Conservation (phyloP, 2,888 invertebrate genomes). For the Incurvaria masculella region DNA sequence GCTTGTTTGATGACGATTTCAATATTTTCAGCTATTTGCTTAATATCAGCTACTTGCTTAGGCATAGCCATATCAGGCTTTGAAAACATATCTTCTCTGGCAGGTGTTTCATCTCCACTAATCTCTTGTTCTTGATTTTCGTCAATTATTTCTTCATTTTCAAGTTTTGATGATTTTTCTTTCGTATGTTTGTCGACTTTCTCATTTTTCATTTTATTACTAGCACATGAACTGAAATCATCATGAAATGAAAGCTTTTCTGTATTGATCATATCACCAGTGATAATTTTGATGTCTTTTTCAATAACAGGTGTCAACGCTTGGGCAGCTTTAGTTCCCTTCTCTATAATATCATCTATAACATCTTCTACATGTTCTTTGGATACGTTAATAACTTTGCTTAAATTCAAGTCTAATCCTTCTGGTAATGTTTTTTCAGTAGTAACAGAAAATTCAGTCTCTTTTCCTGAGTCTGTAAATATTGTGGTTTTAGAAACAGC, state of each 20-base stretch:
- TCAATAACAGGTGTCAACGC: constrained; percentile 37
- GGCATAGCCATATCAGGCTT: too few species aligned
- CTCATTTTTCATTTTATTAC: too few species aligned
- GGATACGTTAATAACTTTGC: constrained; percentile 32
- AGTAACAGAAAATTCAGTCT: too few species aligned
- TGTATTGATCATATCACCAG: constrained; percentile 38
- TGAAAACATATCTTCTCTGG: too few species aligned
- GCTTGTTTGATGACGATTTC: constrained; percentile 52
- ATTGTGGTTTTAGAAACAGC: too few species aligned
- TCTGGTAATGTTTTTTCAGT: constrained; percentile 25
- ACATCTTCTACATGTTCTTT: constrained; percentile 45
- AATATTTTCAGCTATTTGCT: constrained; percentile 52
- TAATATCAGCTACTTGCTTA: constrained; percentile 50
- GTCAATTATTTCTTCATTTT: constrained; percentile 15
- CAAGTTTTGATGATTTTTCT: constrained; percentile 30
- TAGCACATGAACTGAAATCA: too few species aligned
- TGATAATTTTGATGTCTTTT: constrained; percentile 36
- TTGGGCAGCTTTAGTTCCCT: constrained; percentile 37
- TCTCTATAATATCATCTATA: constrained; percentile 45
- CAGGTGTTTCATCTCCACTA: constrained; percentile 20
- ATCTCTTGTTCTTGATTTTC: constrained; percentile 20
- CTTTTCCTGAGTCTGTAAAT: too few species aligned
- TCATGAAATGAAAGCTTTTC: constrained; percentile 47
- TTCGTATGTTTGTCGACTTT: too few species aligned
- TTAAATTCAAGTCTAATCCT: constrained; percentile 24